Evolutionary conservation across 2,113 vertebrate species (phyloP), one percentile per base, ranked within the genome.

Genomic region (Halcyon senegalensis): DNA sequence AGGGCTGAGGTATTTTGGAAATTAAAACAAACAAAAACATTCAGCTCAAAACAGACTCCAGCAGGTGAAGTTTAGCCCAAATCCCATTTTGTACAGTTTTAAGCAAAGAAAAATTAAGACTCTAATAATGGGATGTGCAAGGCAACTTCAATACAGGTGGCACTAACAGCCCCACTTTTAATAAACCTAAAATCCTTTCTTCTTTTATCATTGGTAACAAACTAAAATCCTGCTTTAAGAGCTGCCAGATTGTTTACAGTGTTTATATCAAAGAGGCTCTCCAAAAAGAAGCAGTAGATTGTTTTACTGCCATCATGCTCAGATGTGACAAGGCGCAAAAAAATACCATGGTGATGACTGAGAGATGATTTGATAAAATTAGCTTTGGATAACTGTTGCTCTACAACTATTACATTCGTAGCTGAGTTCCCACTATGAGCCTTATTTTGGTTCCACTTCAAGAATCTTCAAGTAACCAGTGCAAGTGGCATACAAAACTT

Each of bases 331-430:
- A 92, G 41, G 39, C 0, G 2, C 59, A 76, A 87, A 91, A 83
- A 90, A 78, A 59, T 39, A 39, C 85, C 79, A 85, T 62, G 92
- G 82, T 86, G 89, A 92, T 84, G 76, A 95, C 56, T 48, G 63
- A 91, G 77, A 92, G 27, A 55, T 87, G 58, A 66, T 83, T 88
- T 69, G 92, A 66, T 78, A 94, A 72, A 95, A 92, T 95, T 73
- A 94, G 68, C 46, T 81, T 81, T 84, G 68, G 33, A 56, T 75
- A 87, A 84, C 73, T 81, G 51, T 68, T 92, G 64, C 25, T 80
- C 66, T 64, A 88, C 60, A 86, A 51, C 46, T 84, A 27, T 67
- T 46, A 53, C 27, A 84, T 39, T 90, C 86, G 68, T 62, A 92
- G 56, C 68, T 63, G 31, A 86, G 93, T 81, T 92, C 37, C 20